Conservation (phyloP, 2,113 vertebrate species). For the Dendrocopos noguchii region DNA sequence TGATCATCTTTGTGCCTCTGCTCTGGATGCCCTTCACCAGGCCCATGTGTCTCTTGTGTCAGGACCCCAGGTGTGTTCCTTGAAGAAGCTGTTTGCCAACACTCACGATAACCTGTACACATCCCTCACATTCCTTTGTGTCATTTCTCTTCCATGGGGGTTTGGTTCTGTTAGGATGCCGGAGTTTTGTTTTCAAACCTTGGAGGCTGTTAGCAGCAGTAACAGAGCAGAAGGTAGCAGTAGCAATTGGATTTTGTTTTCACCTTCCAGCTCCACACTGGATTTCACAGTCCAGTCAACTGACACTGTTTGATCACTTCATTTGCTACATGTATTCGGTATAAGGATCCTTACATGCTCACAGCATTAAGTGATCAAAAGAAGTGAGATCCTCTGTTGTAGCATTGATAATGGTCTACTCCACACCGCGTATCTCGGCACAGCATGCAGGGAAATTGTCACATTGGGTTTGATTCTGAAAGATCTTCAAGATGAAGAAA, state of each 20-base stretch:
- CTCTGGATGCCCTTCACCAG: too few relatives aligned
- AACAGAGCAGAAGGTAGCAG: neutral
- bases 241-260: neutral
- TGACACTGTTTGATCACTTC: constrained; percentile 42
- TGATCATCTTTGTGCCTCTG: too few relatives aligned
- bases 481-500: neutral
- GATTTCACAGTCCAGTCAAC: constrained; percentile 23
- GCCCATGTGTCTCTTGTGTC: too few relatives aligned
- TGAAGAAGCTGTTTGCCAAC: neutral
- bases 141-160: neutral
- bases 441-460: neutral
- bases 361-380: constrained; percentile 56
- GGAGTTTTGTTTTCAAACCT: neutral
- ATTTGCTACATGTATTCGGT: neutral
- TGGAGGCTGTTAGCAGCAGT: neutral
- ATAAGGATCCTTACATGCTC: neutral
- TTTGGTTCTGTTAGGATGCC: neutral
- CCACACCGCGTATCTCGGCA: neutral
- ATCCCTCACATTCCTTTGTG: neutral
- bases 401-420: neutral
- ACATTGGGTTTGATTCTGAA: constrained; percentile 28
- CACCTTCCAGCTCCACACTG: neutral
- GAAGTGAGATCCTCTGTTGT: constrained; percentile 9
- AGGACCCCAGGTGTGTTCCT: neutral
- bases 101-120: neutral